Evolutionary conservation across 2,888 invertebrate genomes (phyloP).

Genomic region (Schrankia costaestrigalis): DNA sequence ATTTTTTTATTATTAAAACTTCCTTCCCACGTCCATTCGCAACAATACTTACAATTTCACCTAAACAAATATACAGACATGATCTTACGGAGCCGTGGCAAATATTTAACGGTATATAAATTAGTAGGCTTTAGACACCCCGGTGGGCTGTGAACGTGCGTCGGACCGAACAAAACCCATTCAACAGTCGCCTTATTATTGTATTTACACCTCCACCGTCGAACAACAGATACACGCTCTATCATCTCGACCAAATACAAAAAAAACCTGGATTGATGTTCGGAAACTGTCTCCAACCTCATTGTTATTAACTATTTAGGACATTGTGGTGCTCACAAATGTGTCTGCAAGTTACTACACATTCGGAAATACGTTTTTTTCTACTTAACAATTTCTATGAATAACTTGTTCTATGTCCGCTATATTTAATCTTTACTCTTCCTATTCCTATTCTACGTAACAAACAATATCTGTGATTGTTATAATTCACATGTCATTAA

Average conservation of each 20-base stretch:
- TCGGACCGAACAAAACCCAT: constrained; percentile 35
- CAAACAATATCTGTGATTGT: too few species aligned
- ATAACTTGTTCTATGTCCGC: constrained; percentile 17
- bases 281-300: constrained; percentile 33
- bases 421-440: constrained; percentile 14
- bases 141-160: constrained; percentile 45
- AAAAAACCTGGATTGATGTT: constrained; percentile 40
- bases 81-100: constrained; percentile 47
- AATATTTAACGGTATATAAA: constrained; percentile 65
- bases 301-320: constrained; percentile 22
- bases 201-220: constrained; percentile 54
- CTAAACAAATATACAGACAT: constrained; percentile 62
- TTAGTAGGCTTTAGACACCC: constrained; percentile 42
- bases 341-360: too few species aligned
- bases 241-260: constrained; percentile 30
- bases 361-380: too few species aligned
- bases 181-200: too few species aligned
- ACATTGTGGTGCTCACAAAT: constrained; percentile 11
- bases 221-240: too few species aligned
- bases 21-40: constrained; percentile 60
- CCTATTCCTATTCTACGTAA: too few species aligned
- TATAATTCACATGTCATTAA: too few species aligned
- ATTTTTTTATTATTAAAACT: constrained; percentile 37
- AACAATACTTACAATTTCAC: constrained; percentile 60
- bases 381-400: constrained; percentile 5